Base-by-base conservation (phyloP, 2,113 vertebrate species). In the Rhodinocichla rosea region DNA sequence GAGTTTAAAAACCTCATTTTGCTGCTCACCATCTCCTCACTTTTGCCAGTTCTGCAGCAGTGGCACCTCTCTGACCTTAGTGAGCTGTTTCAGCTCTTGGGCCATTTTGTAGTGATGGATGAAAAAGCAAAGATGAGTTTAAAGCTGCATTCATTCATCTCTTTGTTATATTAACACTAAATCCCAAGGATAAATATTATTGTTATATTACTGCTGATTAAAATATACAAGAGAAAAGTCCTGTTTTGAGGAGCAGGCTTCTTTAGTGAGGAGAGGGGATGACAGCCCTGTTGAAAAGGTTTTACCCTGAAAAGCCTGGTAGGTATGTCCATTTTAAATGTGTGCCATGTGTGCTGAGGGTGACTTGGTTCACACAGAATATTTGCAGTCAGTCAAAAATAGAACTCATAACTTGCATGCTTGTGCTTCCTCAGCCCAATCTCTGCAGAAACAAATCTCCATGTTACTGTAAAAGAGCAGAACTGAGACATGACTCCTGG, bases 291-390 rank as follows among this genome's bases (percentile, higher is more conserved):
- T 49, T 78, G 76, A 39, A 74, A 56, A 88, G 76, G 15, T 45
- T 68, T 28, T 33, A 95, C 93, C 20, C 62, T 90, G 68, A 49
- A 60, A 32, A 68, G 19, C 33, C 56, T 78, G 53, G 56, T 93
- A 94, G 86, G 64, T 93, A 68, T 40, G 86, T 73, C 83, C 92
- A 42, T 87, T 90, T 87, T 32, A 92, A 92, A 82, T 90, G 50
- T 82, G 37, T 83, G 76, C 90, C 79, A 47, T 96, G 65, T 90
- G 40, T 93, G 77, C 76, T 55, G 85, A 70, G 94, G 40, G 79
- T 92, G 88, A 91, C 80, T 97, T 93, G 90, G 94, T 96, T 97
- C 96, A 95, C 94, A 96, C 57, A 84, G 90, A 95, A 92, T 92
- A 81, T 75, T 93, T 95, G 76, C 59, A 92, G 92, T 68, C 60